A percentile compares a stretch with the other conserved stretches of the same genome.
Conservation (phyloP, 2,113 vertebrate genomes). For the Bos taurus region DNA sequence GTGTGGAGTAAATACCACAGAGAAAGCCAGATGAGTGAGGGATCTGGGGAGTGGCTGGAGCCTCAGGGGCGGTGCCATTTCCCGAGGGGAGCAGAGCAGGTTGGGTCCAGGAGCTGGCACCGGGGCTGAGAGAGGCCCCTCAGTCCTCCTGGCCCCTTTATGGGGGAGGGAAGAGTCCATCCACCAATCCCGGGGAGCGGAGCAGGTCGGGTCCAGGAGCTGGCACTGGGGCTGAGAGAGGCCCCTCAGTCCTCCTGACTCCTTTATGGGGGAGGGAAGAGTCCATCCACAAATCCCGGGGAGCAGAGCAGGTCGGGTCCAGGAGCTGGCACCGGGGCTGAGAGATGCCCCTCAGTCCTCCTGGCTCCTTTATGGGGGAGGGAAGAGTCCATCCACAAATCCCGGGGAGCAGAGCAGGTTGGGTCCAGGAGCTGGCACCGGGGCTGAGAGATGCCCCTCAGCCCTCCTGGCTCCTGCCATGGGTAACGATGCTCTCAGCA, state of each 20-base stretch:
- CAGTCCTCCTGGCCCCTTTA: no score
- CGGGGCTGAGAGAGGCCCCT: no score
- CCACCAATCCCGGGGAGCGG: no score
- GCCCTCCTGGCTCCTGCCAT: background rate
- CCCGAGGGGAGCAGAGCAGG: background rate
- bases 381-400: no score
- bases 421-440: no score
- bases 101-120: background rate
- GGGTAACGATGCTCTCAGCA: background rate
- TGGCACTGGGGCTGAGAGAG: no score
- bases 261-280: no score
- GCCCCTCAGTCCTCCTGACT: background rate
- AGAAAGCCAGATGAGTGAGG: background rate
- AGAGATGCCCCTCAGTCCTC: no score
- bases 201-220: background rate
- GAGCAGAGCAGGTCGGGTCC: background rate
- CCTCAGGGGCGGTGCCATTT: accelerated
- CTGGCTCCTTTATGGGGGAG: background rate
- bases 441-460: no score
- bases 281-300: no score
- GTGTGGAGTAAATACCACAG: background rate
- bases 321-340: no score
- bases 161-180: no score
- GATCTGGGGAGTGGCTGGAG: background rate
- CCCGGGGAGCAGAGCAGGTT: background rate